Evolutionary conservation across 2,113 vertebrate genomes (phyloP), one percentile per base, ranked within the genome.

Genomic region (Periophthalmus modestus): DNA sequence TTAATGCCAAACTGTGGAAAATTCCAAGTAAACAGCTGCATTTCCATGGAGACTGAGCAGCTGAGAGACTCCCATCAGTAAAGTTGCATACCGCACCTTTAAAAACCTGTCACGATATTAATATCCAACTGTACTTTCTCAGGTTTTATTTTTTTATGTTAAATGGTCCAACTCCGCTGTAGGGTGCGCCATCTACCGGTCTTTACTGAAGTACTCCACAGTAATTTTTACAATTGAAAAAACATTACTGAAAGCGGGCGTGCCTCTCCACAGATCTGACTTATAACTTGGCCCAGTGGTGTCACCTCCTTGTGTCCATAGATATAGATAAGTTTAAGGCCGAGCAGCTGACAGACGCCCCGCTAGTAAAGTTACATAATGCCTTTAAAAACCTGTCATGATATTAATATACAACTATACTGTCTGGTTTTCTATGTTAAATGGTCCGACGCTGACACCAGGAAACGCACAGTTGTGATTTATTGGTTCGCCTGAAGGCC

Each of bases 401-500:
- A 39, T 39, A 39, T 39, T 7, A 39, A 39, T n/a, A 19, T 10
- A 54, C 52, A 54, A n/a, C 52, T 54, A 18, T 18, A 54, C 52
- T 54, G 19, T 18, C 50, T 52, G 50, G n/a, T 58, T 58, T 39
- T 57, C 14, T 50, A 0, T 2, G 36, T 28, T 7, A 36, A 21
- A 23, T 48, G 57, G 14, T 58, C 4, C 34, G 50, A 66, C 52
- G 7, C 52, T 54, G 52, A 54, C 52, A 54, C 52, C 52, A 54
- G 52, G 52, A 54, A 54, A 54, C 2, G n/a, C 52, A 16, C 48
- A 66, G 36, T 34, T 69, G 48, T 74, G 67, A 86, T 83, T 83
- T 78, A 81, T 75, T 36, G 63, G 47, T 48, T 68, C 82, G 54
- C 39, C 68, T 1, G 46, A 79, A 78, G 80, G 68, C 66, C 78